phyloP scores from a whole-genome alignment of 2,888 invertebrate genomes.

The Eristalinus aeneus region DNA sequence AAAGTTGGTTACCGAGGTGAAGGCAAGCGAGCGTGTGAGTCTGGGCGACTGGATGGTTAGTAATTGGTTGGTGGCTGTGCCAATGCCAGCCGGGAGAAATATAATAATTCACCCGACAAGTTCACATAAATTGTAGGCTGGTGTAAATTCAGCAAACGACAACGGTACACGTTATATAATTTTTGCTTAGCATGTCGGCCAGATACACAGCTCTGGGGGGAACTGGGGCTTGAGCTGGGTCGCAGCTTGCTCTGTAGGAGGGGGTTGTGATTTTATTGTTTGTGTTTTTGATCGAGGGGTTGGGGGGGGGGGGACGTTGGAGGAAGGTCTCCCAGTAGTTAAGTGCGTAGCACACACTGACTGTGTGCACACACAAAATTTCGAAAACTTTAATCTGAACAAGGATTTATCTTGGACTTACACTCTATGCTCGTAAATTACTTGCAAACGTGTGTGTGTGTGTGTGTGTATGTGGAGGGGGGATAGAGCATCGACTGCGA shows the following conservation, averaged over 20 bases:
- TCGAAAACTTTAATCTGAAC: conserved; percentile 72
- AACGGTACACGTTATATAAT: conserved; percentile 69
- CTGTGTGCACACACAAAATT: conserved; percentile 48
- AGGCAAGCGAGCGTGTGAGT: conserved; percentile 35
- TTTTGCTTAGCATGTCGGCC: conserved; percentile 63
- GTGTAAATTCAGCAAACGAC: conserved; percentile 72
- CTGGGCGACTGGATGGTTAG: conserved; percentile 35
- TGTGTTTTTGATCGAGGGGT: conserved; percentile 42
- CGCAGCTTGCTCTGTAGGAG: not conserved
- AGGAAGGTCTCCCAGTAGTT: conserved; percentile 22
- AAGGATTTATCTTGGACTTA: conserved; percentile 73
- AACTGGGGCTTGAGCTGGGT: not conserved
- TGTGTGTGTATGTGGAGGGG: conserved; percentile 40
- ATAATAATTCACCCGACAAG: conserved; percentile 72
- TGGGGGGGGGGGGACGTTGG: not conserved
- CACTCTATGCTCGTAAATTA: conserved; percentile 72
- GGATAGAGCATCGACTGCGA: conserved; percentile 1
- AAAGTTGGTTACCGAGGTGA: conserved; percentile 5
- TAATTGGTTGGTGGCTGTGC: conserved; percentile 59
- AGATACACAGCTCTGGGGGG: conserved; percentile 15
- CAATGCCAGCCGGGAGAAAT: conserved; percentile 64
- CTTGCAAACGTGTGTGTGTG: conserved; percentile 43
- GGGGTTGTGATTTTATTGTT: conserved; percentile 64
- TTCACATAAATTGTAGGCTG: conserved; percentile 71
- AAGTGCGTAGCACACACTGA: conserved; percentile 65